Conservation (phyloP, 2,113 vertebrate species). For the Malurus alboscapulatus region DNA sequence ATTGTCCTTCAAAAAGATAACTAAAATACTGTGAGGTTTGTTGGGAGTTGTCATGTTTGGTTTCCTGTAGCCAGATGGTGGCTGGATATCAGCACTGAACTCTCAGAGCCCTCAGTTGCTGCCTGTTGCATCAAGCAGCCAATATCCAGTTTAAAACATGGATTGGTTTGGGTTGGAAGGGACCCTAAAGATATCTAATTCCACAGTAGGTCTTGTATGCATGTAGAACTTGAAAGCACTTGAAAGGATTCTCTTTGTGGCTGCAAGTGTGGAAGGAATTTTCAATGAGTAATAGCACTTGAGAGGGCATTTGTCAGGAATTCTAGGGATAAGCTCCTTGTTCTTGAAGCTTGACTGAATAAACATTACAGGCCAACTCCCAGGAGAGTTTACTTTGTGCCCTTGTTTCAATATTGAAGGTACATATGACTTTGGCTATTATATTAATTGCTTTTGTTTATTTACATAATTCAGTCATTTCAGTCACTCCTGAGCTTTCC, state of each 20-base stretch:
- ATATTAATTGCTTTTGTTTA: background rate
- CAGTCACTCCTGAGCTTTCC: background rate
- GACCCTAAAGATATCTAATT: background rate
- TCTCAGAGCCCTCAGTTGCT: background rate
- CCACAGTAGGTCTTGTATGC: background rate
- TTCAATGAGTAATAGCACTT: background rate
- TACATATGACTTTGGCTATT: background rate
- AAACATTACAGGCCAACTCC: background rate
- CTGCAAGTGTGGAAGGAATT: constrained; percentile 15
- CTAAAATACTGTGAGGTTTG: background rate
- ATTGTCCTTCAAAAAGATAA: background rate
- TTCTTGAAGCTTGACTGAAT: background rate
- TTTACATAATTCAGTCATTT: background rate
- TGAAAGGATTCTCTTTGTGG: background rate
- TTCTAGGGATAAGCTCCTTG: constrained; percentile 1
- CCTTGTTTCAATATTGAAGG: background rate
- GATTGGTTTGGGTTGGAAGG: background rate
- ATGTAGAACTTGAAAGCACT: background rate
- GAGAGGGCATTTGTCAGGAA: constrained; percentile 21
- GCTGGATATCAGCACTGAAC: background rate
- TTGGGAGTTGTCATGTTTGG: background rate
- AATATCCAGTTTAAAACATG: background rate
- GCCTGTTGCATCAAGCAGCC: background rate
- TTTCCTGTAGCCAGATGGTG: background rate
- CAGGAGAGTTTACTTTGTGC: background rate